phyloP scores from a whole-genome alignment of 2,113 vertebrate genomes.

The Piliocolobus tephrosceles region DNA sequence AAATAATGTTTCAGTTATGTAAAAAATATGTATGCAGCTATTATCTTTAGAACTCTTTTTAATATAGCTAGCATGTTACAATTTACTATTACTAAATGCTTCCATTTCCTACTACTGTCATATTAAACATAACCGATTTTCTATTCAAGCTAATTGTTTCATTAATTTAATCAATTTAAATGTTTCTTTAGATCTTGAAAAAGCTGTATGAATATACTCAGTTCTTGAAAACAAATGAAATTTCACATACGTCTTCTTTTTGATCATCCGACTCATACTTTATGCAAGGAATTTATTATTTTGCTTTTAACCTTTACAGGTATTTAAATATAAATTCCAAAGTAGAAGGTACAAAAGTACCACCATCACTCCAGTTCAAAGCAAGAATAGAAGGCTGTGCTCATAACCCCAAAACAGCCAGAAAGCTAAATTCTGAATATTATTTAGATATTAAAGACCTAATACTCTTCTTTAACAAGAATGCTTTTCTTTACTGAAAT shows the following conservation, averaged over 20 bases:
- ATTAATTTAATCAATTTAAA: background rate
- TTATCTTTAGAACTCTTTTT: conserved; percentile 28
- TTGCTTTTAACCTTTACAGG: conserved; percentile 13
- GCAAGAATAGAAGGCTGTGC: background rate
- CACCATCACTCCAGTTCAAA: background rate
- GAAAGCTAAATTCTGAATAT: background rate
- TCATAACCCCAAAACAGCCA: background rate
- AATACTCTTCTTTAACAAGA: background rate
- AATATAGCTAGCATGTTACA: background rate
- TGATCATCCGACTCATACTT: conserved; percentile 10
- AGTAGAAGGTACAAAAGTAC: background rate
- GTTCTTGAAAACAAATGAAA: conserved; percentile 36
- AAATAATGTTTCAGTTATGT: background rate
- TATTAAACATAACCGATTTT: background rate
- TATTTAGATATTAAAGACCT: background rate
- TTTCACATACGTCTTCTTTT: background rate
- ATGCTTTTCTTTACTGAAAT: background rate
- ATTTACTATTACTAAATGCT: background rate
- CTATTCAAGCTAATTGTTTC: background rate
- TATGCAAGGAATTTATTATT: conserved; percentile 3
- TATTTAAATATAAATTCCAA: background rate
- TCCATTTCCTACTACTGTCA: background rate
- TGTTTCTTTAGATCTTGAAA: conserved; percentile 12
- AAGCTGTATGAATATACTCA: background rate
- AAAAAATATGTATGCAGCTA: background rate